phyloP scores from a whole-genome alignment of 2,888 invertebrate species.

The Polyommatus iphigenia region DNA sequence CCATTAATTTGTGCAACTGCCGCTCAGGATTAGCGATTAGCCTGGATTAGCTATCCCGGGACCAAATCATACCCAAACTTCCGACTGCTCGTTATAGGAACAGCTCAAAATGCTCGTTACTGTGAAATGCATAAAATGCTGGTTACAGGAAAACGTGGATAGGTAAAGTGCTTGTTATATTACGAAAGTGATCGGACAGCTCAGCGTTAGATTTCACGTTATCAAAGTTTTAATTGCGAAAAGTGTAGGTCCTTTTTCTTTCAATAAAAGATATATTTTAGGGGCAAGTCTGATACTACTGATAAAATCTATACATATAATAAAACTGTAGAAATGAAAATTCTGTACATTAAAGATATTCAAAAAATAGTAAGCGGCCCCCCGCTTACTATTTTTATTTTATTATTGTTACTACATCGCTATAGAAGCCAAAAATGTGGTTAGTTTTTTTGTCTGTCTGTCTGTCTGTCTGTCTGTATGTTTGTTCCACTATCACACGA shows the following conservation, averaged over 20 bases:
- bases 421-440: too few species aligned
- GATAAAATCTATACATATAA: too few species aligned
- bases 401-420: too few species aligned
- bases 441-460: too few species aligned
- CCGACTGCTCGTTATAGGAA: conserved; percentile 5
- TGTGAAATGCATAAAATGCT: neutral
- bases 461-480: too few species aligned
- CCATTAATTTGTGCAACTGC: conserved; percentile 66
- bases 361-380: too few species aligned
- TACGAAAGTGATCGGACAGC: neutral
- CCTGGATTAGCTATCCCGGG: conserved; percentile 30
- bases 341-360: too few species aligned
- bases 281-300: too few species aligned
- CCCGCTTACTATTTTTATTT: too few species aligned
- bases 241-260: neutral
- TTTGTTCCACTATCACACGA: too few species aligned
- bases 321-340: too few species aligned
- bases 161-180: neutral
- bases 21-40: conserved; percentile 40
- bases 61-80: conserved; percentile 2
- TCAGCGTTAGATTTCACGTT: neutral
- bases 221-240: neutral
- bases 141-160: neutral
- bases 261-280: too few species aligned
- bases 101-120: conserved; percentile 7